Percentiles rank a stretch among this genome's conserved stretches.
These are phyloP conservation scores for Papilio protenor DNA, from an alignment of 2,888 invertebrate genomes.

Conservation along the genomic window DNA sequence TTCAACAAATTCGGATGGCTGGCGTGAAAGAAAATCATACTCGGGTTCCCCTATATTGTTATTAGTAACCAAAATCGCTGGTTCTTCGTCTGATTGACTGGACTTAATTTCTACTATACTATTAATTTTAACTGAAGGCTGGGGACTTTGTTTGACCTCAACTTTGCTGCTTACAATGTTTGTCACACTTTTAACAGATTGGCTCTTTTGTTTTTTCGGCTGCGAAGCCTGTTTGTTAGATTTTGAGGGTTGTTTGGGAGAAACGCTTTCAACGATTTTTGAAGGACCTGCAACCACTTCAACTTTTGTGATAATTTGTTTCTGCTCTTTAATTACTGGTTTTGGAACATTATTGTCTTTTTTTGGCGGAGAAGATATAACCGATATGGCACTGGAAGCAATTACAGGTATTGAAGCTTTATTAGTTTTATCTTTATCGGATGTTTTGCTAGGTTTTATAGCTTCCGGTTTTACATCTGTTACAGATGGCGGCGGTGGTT, in stretches of 20 bases:
- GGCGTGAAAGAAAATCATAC: conserved; percentile 93
- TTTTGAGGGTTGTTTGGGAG: conserved; percentile 66
- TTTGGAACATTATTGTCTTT: conserved; percentile 76
- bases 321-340: conserved; percentile 76
- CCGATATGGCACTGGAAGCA: conserved; percentile 73
- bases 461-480: conserved; percentile 73
- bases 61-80: conserved; percentile 85
- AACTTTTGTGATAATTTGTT: conserved; percentile 80
- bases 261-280: conserved; percentile 71
- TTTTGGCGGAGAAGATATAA: conserved; percentile 73
- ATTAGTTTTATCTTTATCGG: conserved; percentile 71
- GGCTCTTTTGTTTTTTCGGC: conserved; percentile 67
- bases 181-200: conserved; percentile 69
- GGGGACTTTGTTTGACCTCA: conserved; percentile 76
- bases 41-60: conserved; percentile 92
- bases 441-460: conserved; percentile 77
- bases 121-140: conserved; percentile 73
- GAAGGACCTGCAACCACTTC: conserved; percentile 84
- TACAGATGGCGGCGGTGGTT: conserved; percentile 73
- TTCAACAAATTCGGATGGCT: conserved; percentile 93
- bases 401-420: conserved; percentile 68
- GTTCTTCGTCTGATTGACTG: conserved; percentile 77
- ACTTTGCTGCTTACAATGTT: conserved; percentile 78
- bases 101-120: conserved; percentile 84
- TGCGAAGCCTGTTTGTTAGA: conserved; percentile 63